Conservation (phyloP, 2,797 vertebrate species). For the Lepidocolaptes lacrymiger region DNA sequence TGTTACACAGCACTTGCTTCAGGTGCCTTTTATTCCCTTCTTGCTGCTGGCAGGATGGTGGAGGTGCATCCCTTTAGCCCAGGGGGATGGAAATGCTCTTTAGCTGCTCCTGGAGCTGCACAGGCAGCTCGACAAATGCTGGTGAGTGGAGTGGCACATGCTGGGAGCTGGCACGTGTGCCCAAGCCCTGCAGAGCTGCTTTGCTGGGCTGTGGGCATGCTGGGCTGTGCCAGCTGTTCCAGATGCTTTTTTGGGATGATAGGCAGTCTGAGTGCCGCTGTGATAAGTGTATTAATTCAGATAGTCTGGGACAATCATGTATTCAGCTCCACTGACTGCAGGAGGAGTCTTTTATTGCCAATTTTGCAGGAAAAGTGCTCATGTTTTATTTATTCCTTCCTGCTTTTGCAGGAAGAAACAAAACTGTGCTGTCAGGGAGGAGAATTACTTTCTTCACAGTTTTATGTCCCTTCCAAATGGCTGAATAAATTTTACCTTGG, state of each 20-base stretch:
- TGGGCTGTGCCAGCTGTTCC: conserved; percentile 39
- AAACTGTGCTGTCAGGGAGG: neutral
- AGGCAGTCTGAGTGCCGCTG: neutral
- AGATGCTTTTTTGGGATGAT: neutral
- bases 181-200: neutral
- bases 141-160: neutral
- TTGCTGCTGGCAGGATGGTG: conserved; percentile 10
- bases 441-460: neutral
- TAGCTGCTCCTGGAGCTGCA: conserved; percentile 3
- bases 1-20: neutral
- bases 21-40: conserved; percentile 1
- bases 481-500: neutral
- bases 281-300: neutral
- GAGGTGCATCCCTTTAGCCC: neutral
- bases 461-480: neutral
- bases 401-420: conserved; percentile 3
- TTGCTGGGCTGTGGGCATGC: neutral
- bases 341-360: neutral
- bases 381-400: conserved; percentile 21
- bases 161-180: conserved; percentile 27
- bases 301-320: neutral
- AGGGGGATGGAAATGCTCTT: neutral
- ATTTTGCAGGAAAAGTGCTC: neutral
- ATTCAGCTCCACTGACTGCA: neutral
- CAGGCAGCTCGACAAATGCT: conserved; percentile 28